Conservation (phyloP, 2,113 vertebrate species). For the Salvator merianae region DNA sequence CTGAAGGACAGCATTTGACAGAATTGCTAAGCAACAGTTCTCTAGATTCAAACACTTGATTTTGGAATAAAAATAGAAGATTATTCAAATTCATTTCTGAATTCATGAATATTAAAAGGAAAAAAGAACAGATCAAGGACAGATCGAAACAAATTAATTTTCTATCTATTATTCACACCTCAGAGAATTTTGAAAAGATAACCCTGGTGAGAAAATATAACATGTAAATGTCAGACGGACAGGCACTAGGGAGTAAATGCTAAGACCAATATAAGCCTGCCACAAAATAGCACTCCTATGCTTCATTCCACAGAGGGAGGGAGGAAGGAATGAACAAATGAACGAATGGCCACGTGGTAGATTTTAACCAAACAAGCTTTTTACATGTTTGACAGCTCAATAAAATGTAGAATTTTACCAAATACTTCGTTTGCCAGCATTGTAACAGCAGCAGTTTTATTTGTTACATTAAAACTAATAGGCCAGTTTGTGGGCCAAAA, state of each 20-base stretch:
- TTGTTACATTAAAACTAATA: neutral
- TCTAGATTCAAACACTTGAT: conserved; percentile 57
- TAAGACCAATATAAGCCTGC: neutral
- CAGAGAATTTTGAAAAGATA: conserved; percentile 15
- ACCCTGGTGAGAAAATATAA: conserved; percentile 9
- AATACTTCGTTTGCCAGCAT: neutral
- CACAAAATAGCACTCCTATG: neutral
- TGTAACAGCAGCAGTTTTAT: neutral
- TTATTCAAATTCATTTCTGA: conserved; percentile 41
- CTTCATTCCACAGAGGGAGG: neutral
- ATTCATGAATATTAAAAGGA: conserved; percentile 38
- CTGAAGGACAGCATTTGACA: conserved; percentile 36
- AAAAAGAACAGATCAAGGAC: conserved; percentile 21
- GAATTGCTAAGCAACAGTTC: conserved; percentile 69
- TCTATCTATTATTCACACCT: conserved; percentile 31
- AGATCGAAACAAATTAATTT: conserved; percentile 34
- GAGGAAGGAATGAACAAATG: no score
- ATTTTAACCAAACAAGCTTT: no score
- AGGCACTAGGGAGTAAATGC: neutral
- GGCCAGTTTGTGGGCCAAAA: neutral
- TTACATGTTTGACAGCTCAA: neutral
- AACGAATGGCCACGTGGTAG: no score
- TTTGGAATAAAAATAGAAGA: conserved; percentile 51
- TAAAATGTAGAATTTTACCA: neutral
- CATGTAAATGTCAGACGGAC: conserved; percentile 2